These are phyloP conservation scores for Bujurquina vittata DNA, from an alignment of 2,113 vertebrate species.

Conservation along the genomic window DNA sequence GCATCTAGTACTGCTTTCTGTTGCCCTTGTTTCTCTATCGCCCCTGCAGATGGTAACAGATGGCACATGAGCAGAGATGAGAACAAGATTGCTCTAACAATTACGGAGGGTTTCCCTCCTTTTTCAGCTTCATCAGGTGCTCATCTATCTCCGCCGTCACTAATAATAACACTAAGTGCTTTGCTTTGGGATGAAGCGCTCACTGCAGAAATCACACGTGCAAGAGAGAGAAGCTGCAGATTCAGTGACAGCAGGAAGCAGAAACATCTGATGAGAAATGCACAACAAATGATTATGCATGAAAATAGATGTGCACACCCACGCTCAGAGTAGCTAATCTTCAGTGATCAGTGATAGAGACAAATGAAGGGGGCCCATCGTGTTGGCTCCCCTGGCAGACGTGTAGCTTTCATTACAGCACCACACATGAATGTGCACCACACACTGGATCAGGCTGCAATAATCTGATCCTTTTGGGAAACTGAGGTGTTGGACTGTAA, in stretches of 20 bases:
- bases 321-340: slow-evolving; percentile 11
- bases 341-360: slow-evolving; percentile 43
- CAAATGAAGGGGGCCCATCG: slow-evolving; percentile 24
- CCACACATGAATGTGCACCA: slow-evolving; percentile 61
- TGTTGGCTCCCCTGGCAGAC: slow-evolving; percentile 43
- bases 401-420: slow-evolving; percentile 61
- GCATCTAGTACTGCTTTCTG: slow-evolving; percentile 42
- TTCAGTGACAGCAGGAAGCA: slow-evolving; percentile 1
- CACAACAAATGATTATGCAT: neutral
- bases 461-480: slow-evolving; percentile 79
- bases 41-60: slow-evolving; percentile 61
- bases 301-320: slow-evolving; percentile 21
- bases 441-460: slow-evolving; percentile 54
- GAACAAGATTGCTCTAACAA: slow-evolving; percentile 55
- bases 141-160: slow-evolving; percentile 45
- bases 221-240: slow-evolving; percentile 13
- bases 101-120: slow-evolving; percentile 50
- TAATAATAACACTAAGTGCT: slow-evolving; percentile 47
- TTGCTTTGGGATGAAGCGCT: slow-evolving; percentile 3
- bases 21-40: slow-evolving; percentile 60
- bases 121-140: slow-evolving; percentile 56
- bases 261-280: slow-evolving; percentile 21
- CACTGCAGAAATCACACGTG: slow-evolving; percentile 23
- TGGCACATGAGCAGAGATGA: slow-evolving; percentile 60
- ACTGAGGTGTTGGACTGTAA: slow-evolving; percentile 74